Evolutionary conservation across 2,888 invertebrate genomes (phyloP), one percentile per base, ranked within the genome.

Genomic region (Caenorhabditis macrosperma): DNA sequence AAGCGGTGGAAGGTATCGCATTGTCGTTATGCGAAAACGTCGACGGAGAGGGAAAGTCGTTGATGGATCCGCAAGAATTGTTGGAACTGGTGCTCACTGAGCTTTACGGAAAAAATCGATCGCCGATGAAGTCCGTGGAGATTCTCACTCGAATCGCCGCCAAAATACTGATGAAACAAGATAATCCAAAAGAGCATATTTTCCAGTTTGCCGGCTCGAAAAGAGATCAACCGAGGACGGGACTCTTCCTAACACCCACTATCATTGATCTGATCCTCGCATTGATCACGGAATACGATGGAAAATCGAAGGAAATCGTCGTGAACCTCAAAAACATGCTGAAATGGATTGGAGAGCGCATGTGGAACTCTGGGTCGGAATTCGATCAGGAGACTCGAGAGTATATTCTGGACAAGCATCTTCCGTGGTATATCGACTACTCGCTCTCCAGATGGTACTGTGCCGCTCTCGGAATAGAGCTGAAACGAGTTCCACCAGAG

Each of bases 401-500:
- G 0, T 20, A 50, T 20, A 15, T 41, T 2, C 20, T 17, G 10
- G 10, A 38, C 15, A 59, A 9, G 20, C 17, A 17, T 9, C n/a
- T 50, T 26, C 59, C 69, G 30, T 69, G 69, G 69, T 60, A 20
- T 26, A 12, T 69, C 7, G 60, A 69, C 28, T 60, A 28, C 28
- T n/a, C 59, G 3, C 15, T 69, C 35, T 20, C 28, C 28, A 60
- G 38, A 12, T 69, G 69, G 69, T 60, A 28, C 52, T 22, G 10
- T 10, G 26, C 17, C 17, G 50, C 69, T 1, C 22, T 69, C 35
- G 26, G 50, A 7, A 50, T 69, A 4, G 38, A 35, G 24, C 28
- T 24, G 26, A 24, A 50, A 28, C 50, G 50, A 7, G 20, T 69
- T 15, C 69, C 69, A 38, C 15, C 28, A 2, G 69, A 6, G 20